phyloP scores from a whole-genome alignment of 2,888 invertebrate genomes.

The Anarsia innoxiella region DNA sequence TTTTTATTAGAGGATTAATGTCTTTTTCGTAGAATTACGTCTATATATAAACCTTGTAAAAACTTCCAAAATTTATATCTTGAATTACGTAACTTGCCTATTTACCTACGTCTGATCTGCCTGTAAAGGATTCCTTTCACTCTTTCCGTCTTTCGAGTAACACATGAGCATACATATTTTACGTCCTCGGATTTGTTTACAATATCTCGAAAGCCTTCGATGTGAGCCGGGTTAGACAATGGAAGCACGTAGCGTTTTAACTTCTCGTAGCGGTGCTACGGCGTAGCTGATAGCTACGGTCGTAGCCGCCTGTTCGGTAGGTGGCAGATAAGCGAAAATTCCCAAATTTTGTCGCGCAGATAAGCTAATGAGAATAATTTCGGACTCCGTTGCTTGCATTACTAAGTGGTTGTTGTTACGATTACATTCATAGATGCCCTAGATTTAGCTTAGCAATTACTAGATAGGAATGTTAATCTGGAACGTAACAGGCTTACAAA shows the following conservation, averaged over 20 bases:
- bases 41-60: too few relatives aligned
- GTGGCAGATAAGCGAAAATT: constrained; percentile 50
- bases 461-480: too few relatives aligned
- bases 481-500: too few relatives aligned
- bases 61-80: too few relatives aligned
- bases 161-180: constrained; percentile 2
- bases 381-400: constrained; percentile 38
- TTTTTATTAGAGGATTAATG: too few relatives aligned
- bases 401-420: constrained; percentile 12
- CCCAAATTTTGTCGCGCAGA: constrained; percentile 44
- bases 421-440: not conserved
- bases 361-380: constrained; percentile 61
- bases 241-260: constrained; percentile 41
- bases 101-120: too few relatives aligned
- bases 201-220: constrained; percentile 19
- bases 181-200: not conserved
- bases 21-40: too few relatives aligned
- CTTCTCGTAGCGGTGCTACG: constrained; percentile 37
- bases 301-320: constrained; percentile 37
- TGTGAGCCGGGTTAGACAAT: constrained; percentile 31
- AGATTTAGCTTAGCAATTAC: too few relatives aligned
- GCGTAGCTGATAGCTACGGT: constrained; percentile 36
- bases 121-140: too few relatives aligned
- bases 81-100: too few relatives aligned
- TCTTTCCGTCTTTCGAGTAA: too few relatives aligned